A percentile compares a stretch with the other conserved stretches of the same genome.
phyloP scores from a whole-genome alignment of 1,140 invertebrate genomes.

The Arctopsyche grandis region DNA sequence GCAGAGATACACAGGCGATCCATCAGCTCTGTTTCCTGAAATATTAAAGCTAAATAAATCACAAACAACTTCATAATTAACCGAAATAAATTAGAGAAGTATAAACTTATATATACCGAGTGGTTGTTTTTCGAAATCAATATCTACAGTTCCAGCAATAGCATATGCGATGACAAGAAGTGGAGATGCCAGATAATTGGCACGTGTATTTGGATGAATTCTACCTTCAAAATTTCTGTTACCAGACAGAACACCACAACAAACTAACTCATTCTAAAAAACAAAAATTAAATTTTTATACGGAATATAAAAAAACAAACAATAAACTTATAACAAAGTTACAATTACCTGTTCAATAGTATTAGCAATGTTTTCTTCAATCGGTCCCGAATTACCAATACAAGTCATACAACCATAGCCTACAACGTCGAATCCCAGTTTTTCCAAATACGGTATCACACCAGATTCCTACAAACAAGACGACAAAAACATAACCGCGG shows the following conservation, averaged over 20 bases:
- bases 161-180: slow-evolving; percentile 97
- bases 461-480: slow-evolving; percentile 70
- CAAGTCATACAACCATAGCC: slow-evolving; percentile 99
- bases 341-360: slow-evolving; percentile 89
- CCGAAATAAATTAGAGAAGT: slow-evolving; percentile 12
- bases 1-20: slow-evolving; percentile 81
- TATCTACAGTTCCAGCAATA: slow-evolving; percentile 91
- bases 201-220: slow-evolving; percentile 94
- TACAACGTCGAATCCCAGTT: slow-evolving; percentile 92
- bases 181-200: slow-evolving; percentile 97
- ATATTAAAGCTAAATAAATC: slow-evolving; percentile 31
- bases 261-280: slow-evolving; percentile 78
- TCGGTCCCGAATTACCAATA: slow-evolving; percentile 96
- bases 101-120: slow-evolving; percentile 70
- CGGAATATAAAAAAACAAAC: neutral
- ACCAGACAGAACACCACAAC: slow-evolving; percentile 93
- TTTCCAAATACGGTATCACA: slow-evolving; percentile 85
- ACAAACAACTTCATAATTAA: neutral
- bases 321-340: neutral
- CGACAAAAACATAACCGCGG: neutral
- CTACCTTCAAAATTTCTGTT: slow-evolving; percentile 98
- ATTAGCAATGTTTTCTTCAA: slow-evolving; percentile 89
- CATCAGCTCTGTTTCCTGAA: slow-evolving; percentile 75
- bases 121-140: slow-evolving; percentile 93
- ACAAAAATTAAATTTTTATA: slow-evolving; percentile 13